These are phyloP conservation scores for Paracentrotus lividus DNA, from an alignment of 53 echinoderm and acorn worm species.

Conservation along the genomic window DNA sequence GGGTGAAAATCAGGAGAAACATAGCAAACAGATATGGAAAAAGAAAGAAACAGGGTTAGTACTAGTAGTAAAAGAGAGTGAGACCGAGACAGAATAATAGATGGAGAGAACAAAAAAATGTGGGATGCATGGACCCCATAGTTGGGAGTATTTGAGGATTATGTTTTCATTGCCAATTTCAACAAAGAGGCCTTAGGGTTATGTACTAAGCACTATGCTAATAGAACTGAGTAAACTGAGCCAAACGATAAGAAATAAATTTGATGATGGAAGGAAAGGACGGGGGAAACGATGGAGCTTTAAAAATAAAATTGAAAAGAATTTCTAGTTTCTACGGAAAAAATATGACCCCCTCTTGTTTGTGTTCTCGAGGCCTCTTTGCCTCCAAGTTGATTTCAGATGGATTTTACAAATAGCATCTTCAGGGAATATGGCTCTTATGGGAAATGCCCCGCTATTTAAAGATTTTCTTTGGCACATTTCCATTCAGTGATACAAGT, in stretches of 20 bases:
- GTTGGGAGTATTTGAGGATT: slow-evolving; percentile 15
- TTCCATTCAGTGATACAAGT: no score
- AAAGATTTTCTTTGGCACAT: no score
- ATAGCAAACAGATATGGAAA: background rate
- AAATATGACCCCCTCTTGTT: background rate
- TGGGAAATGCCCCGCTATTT: no score
- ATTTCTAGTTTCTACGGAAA: background rate
- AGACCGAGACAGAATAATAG: background rate
- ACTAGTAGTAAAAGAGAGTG: background rate
- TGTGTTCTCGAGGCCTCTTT: background rate
- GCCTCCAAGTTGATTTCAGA: no score
- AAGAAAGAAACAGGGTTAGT: background rate
- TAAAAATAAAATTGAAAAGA: background rate
- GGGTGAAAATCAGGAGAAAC: background rate
- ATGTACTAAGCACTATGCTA: slow-evolving; percentile 21
- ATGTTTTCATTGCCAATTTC: slow-evolving; percentile 42
- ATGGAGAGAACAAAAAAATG: background rate
- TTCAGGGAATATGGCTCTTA: no score
- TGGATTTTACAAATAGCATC: no score
- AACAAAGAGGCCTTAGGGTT: background rate
- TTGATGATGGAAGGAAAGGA: background rate
- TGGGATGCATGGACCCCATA: background rate
- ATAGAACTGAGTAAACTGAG: slow-evolving; percentile 20
- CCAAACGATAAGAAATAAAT: background rate
- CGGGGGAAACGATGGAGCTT: background rate